Conservation (phyloP, 2,797 vertebrate genomes). For the Pelochelys cantorii region DNA sequence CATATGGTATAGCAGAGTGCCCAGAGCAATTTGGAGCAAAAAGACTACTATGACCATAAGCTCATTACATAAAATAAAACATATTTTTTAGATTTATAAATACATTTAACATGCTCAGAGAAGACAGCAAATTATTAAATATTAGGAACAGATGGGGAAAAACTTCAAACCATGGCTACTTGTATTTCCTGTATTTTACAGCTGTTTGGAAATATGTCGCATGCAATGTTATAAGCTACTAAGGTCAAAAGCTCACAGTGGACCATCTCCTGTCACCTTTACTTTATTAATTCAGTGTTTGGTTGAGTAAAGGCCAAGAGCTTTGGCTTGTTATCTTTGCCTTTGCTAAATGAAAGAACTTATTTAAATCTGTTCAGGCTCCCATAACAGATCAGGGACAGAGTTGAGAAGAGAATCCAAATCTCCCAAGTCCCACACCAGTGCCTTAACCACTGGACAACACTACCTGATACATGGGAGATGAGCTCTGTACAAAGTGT, state of each 20-base stretch:
- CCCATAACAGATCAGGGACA: neutral
- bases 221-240: slow-evolving; percentile 43
- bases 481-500: neutral
- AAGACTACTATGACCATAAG: slow-evolving; percentile 43
- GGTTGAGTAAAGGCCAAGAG: slow-evolving; percentile 39
- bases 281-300: slow-evolving; percentile 36
- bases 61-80: slow-evolving; percentile 63
- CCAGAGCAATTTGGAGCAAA: slow-evolving; percentile 47
- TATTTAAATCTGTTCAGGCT: slow-evolving; percentile 13
- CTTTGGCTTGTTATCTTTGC: slow-evolving; percentile 34
- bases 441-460: neutral
- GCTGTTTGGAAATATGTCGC: slow-evolving; percentile 48
- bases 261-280: slow-evolving; percentile 45
- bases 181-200: slow-evolving; percentile 68
- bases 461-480: neutral
- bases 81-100: slow-evolving; percentile 61
- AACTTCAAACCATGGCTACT: slow-evolving; percentile 16
- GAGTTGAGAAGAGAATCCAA: neutral
- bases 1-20: slow-evolving; percentile 23
- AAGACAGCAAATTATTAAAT: slow-evolving; percentile 66
- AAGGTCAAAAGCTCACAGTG: slow-evolving; percentile 54
- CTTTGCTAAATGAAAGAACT: neutral
- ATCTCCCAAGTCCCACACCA: neutral
- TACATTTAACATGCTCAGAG: slow-evolving; percentile 55
- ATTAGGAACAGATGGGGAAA: slow-evolving; percentile 64